Conservation (phyloP, 2,888 invertebrate genomes). For the Cheilosia soror region DNA sequence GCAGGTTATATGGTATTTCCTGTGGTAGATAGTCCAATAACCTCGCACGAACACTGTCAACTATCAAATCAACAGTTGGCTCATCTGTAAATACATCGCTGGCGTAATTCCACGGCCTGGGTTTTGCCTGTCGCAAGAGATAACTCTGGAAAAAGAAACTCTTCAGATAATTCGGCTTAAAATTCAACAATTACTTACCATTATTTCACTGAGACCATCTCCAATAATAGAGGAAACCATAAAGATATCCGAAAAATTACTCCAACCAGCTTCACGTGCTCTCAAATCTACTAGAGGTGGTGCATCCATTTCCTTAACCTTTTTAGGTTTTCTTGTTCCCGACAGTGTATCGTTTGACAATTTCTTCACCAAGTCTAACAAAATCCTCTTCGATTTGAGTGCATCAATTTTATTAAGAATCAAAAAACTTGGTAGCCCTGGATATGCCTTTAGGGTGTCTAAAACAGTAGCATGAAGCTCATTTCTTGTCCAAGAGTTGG, state of each 20-base stretch:
- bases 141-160: slow-evolving; percentile 76
- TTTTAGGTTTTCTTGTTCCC: slow-evolving; percentile 68
- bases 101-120: slow-evolving; percentile 88
- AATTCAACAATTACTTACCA: slow-evolving; percentile 83
- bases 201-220: slow-evolving; percentile 89
- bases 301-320: background rate
- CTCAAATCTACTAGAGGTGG: slow-evolving; percentile 52
- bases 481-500: slow-evolving; percentile 88
- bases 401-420: slow-evolving; percentile 95
- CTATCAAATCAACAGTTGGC: slow-evolving; percentile 88
- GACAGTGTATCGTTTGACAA: slow-evolving; percentile 87
- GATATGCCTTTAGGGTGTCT: slow-evolving; percentile 87
- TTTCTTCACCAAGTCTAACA: slow-evolving; percentile 89
- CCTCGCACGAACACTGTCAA: slow-evolving; percentile 91
- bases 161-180: background rate
- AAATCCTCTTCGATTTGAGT: slow-evolving; percentile 88
- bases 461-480: slow-evolving; percentile 89
- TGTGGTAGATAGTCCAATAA: slow-evolving; percentile 92
- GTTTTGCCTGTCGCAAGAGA: slow-evolving; percentile 85
- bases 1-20: slow-evolving; percentile 93
- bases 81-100: slow-evolving; percentile 90
- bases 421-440: slow-evolving; percentile 88
- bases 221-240: slow-evolving; percentile 94
- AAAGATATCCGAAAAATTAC: slow-evolving; percentile 94
- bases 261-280: slow-evolving; percentile 85